Conservation (phyloP, 2,113 vertebrate genomes). For the Poicephalus gulielmi region DNA sequence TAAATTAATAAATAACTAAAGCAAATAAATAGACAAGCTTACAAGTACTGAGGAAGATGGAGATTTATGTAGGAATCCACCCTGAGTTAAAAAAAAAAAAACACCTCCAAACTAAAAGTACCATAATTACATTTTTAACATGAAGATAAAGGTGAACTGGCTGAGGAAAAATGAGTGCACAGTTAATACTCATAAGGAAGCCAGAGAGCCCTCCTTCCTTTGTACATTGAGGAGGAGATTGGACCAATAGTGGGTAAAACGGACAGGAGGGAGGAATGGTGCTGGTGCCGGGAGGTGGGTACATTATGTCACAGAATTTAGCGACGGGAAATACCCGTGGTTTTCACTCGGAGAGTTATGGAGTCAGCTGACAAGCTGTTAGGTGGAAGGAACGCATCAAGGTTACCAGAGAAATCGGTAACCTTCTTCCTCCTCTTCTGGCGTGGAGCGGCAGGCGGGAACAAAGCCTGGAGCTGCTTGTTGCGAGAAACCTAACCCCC, state of each 20-base stretch:
- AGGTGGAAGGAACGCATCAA: not conserved
- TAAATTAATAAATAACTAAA: not conserved
- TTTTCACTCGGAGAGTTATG: not conserved
- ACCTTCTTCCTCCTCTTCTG: not conserved
- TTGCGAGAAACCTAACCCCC: not conserved
- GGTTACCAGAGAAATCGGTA: not conserved
- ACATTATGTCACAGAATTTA: not conserved
- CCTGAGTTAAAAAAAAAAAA: not conserved
- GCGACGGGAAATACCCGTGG: not conserved
- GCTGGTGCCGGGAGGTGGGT: not conserved
- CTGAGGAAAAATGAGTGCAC: not conserved
- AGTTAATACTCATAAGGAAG: fast-evolving
- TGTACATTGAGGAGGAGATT: not conserved
- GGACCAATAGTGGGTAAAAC: fast-evolving
- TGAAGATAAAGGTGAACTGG: not conserved
- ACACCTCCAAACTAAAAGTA: not conserved
- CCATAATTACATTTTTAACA: not conserved
- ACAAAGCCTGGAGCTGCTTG: not conserved
- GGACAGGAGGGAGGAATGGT: not conserved
- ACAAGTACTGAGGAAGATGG: not conserved
- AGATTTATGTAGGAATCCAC: not conserved
- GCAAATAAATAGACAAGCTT: fast-evolving
- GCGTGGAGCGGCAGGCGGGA: not conserved
- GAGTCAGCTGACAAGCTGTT: not conserved
- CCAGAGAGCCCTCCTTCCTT: not conserved